Percentiles rank a stretch among this genome's conserved stretches.
Evolutionary conservation across 1,140 invertebrate species (phyloP).

Genomic region (Calycopis cecrops): DNA sequence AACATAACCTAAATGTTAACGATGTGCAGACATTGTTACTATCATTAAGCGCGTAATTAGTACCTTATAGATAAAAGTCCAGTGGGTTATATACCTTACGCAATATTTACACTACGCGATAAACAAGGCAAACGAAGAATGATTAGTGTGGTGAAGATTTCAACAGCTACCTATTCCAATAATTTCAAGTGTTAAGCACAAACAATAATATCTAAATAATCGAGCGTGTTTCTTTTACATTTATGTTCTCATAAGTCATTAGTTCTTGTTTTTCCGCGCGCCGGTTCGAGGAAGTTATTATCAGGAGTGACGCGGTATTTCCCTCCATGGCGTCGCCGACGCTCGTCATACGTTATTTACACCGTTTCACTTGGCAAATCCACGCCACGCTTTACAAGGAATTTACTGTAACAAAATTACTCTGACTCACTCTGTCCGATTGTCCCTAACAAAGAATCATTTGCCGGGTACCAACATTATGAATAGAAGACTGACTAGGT

Average conservation of each 20-base stretch:
- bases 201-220: no score
- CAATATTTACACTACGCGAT: slow-evolving; percentile 11
- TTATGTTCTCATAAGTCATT: slow-evolving; percentile 8
- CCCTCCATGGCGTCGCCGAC: slow-evolving; percentile 26
- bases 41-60: neutral
- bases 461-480: neutral
- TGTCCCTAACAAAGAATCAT: slow-evolving; percentile 18
- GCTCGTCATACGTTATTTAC: slow-evolving; percentile 48
- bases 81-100: slow-evolving; percentile 7
- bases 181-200: no score
- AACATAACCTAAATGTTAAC: neutral
- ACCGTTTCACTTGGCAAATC: slow-evolving; percentile 35
- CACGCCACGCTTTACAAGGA: slow-evolving; percentile 37
- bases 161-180: no score
- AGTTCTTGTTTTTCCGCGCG: slow-evolving; percentile 10
- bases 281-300: slow-evolving; percentile 31
- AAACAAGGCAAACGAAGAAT: slow-evolving; percentile 10
- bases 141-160: no score
- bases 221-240: neutral
- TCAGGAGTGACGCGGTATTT: slow-evolving; percentile 46
- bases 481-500: no score
- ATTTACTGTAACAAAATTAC: slow-evolving; percentile 35
- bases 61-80: slow-evolving; percentile 10
- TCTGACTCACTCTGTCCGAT: slow-evolving; percentile 34
- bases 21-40: neutral